Evolutionary conservation across 2,888 invertebrate species (phyloP).

Genomic region (Pheosia gnoma): DNA sequence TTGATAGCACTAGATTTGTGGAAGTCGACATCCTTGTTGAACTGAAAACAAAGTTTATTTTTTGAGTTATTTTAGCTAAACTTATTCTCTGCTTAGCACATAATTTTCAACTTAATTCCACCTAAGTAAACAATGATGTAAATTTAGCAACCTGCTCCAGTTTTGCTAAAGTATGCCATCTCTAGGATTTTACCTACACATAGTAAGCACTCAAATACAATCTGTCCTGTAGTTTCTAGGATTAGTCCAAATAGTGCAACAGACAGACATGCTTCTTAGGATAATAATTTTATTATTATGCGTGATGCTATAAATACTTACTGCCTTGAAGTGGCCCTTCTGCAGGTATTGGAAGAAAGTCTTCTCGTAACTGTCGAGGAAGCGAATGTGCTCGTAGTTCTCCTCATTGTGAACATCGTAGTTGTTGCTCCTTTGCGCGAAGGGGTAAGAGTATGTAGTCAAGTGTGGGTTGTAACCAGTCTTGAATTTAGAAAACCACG

Average conservation of each 20-base stretch:
- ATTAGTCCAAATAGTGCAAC: no score
- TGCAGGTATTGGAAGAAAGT: slow-evolving; percentile 76
- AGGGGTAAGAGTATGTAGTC: slow-evolving; percentile 56
- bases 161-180: no score
- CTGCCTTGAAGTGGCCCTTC: slow-evolving; percentile 85
- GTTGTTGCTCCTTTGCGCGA: slow-evolving; percentile 84
- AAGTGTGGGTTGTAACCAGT: slow-evolving; percentile 61
- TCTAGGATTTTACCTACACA: no score
- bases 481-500: slow-evolving; percentile 85
- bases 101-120: no score
- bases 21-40: slow-evolving; percentile 63
- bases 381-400: slow-evolving; percentile 72
- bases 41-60: slow-evolving; percentile 44
- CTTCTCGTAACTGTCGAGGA: slow-evolving; percentile 85
- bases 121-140: no score
- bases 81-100: background rate
- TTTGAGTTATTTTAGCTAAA: background rate
- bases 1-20: slow-evolving; percentile 75
- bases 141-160: no score
- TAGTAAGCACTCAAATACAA: no score
- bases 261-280: no score
- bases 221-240: no score
- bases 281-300: no score
- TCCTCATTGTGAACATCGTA: slow-evolving; percentile 83
- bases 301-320: slow-evolving; percentile 41